Conservation (phyloP, 2,797 vertebrate genomes). For the Coilia nasus region DNA sequence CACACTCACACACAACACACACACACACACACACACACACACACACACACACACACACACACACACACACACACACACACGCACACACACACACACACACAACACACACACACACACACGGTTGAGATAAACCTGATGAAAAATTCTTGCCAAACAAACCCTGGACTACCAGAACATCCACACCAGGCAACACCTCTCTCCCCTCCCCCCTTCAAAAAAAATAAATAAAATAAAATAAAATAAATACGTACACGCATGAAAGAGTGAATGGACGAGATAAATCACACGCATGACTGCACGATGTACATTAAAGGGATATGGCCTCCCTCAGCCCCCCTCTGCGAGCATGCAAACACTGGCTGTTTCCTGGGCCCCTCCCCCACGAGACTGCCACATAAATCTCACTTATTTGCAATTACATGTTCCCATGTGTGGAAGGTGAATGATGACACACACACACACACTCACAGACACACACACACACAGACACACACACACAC, state of each 20-base stretch:
- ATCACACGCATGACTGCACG: background rate
- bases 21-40: background rate
- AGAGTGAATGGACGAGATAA: background rate
- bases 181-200: too few species aligned
- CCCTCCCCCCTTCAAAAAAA: too few species aligned
- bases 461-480: background rate
- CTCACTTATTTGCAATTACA: constrained; percentile 16
- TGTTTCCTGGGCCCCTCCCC: too few species aligned
- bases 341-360: too few species aligned
- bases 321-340: too few species aligned
- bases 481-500: background rate
- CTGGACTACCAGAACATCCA: background rate
- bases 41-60: constrained; percentile 19
- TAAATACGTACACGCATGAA: too few species aligned
- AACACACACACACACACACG: background rate
- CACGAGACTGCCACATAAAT: background rate
- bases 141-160: background rate
- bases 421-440: background rate
- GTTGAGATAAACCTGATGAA: constrained; percentile 19
- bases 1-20: constrained; percentile 3
- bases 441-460: background rate
- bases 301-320: too few species aligned
- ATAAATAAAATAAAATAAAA: too few species aligned
- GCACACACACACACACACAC: constrained; percentile 18
- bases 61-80: background rate